These are phyloP conservation scores for Hemibagrus guttatus DNA, from an alignment of 2,797 vertebrate species.

Conservation along the genomic window DNA sequence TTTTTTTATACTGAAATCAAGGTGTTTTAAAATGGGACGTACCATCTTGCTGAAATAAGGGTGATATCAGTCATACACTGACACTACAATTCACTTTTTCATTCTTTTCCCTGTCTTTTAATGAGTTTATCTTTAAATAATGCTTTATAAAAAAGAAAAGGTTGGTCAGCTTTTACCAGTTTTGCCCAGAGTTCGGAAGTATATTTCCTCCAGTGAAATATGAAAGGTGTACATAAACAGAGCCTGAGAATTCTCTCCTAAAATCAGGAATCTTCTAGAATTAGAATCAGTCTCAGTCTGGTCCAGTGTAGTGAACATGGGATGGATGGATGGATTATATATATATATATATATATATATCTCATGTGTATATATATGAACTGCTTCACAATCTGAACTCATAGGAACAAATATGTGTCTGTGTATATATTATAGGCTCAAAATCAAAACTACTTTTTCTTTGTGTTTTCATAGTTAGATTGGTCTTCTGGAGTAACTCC, in stretches of 20 bases:
- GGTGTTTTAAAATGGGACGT: background rate
- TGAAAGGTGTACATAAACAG: background rate
- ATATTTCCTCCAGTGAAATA: background rate
- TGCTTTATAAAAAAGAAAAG: background rate
- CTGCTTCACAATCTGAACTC: background rate
- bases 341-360: too few species aligned
- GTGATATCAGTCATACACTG: background rate
- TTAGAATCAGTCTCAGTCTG: background rate
- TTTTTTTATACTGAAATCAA: background rate
- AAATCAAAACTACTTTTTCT: background rate
- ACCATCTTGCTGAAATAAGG: background rate
- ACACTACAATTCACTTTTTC: background rate
- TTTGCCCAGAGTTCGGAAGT: background rate
- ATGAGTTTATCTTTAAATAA: background rate
- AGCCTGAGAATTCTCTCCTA: background rate
- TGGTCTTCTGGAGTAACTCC: background rate
- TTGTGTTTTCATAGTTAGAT: background rate
- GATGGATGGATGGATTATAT: background rate
- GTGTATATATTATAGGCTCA: background rate
- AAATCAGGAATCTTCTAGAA: background rate
- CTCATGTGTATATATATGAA: too few species aligned
- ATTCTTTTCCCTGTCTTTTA: background rate
- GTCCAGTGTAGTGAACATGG: background rate
- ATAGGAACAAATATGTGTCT: background rate
- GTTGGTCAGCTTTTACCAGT: background rate